phyloP scores from a whole-genome alignment of 1,140 invertebrate genomes.

The Eriocheir sinensis region DNA sequence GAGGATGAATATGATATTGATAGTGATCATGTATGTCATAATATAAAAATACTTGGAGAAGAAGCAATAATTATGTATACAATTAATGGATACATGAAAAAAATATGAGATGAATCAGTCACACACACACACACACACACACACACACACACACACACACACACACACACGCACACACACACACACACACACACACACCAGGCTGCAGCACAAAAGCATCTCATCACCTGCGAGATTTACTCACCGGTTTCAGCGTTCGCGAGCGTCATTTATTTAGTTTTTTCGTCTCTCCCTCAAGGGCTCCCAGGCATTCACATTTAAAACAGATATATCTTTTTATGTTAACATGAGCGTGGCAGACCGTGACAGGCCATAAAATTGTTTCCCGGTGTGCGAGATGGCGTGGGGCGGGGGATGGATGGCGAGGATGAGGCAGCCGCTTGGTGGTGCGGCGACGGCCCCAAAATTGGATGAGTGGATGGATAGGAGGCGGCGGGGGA shows the following conservation, averaged over 20 bases:
- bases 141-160: conserved; percentile 7
- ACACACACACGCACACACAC: not conserved
- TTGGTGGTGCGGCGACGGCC: not conserved
- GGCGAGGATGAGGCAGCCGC: not conserved
- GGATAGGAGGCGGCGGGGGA: not conserved
- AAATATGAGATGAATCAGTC: too few relatives aligned
- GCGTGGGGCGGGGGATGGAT: not conserved
- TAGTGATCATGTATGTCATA: too few relatives aligned
- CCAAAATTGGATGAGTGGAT: conserved; percentile 34
- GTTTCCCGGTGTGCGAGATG: conserved; percentile 44
- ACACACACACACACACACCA: not conserved
- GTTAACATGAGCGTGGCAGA: conserved; percentile 60
- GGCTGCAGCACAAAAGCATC: not conserved
- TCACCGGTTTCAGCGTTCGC: conserved; percentile 8
- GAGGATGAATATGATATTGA: too few relatives aligned
- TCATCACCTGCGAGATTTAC: conserved; percentile 23
- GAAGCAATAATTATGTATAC: too few relatives aligned
- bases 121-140: conserved; percentile 22
- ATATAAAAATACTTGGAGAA: too few relatives aligned
- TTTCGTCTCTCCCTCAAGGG: conserved; percentile 28
- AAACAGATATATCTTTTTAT: conserved; percentile 54
- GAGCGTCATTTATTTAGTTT: conserved; percentile 27
- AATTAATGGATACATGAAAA: too few relatives aligned
- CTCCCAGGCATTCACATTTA: conserved; percentile 51
- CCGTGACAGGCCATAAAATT: conserved; percentile 62